Base-by-base conservation (phyloP, 2,888 invertebrate species). In the Eupithecia tripunctaria region DNA sequence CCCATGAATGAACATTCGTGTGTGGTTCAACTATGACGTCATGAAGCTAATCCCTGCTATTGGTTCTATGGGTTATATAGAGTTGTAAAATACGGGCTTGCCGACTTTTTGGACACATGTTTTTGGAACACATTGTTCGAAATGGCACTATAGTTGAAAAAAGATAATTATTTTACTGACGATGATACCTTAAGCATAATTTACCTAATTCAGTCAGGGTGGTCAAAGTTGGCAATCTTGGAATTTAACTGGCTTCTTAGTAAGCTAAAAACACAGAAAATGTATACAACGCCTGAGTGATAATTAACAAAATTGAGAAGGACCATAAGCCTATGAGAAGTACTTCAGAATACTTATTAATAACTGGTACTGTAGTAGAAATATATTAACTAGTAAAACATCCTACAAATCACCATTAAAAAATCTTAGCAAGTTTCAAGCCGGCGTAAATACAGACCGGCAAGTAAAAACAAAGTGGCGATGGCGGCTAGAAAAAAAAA, bases 401-500 rank as follows among this genome's bases (percentile, higher is more conserved):
- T 60, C n/a, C n/a, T 36, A 59, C 25, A 59, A 27, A 15, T 27
- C 27, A 29, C 0, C 29, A 15, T 60, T 29, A 29, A 60, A 27
- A 60, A 60, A 18, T 60, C 60, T 60, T 10, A 59, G 59, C 27
- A 8, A 60, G 15, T 29, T 29, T 29, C 18, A 27, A 60, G 8
- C 7, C 29, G 27, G 56, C 65, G n/a, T 62, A 60, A 62, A 67
- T 27, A 68, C n/a, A 70, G 47, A 14, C 60, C 68, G 74, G 76
- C 76, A 81, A 82, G 82, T 81, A 79, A 81, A 81, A 56, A 56
- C 56, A 56, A 56, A 56, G 56, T 56, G 25, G 14, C 56, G 56
- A 75, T 79, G 81, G 78, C 76, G 74, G 75, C 74, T 77, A 77
- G n/a, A 70, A 82, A 84, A 86, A 89, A 86, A 89, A 90, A 0